Conservation (phyloP, 1,140 invertebrate genomes). For the Ctenoplectra terminalis region DNA sequence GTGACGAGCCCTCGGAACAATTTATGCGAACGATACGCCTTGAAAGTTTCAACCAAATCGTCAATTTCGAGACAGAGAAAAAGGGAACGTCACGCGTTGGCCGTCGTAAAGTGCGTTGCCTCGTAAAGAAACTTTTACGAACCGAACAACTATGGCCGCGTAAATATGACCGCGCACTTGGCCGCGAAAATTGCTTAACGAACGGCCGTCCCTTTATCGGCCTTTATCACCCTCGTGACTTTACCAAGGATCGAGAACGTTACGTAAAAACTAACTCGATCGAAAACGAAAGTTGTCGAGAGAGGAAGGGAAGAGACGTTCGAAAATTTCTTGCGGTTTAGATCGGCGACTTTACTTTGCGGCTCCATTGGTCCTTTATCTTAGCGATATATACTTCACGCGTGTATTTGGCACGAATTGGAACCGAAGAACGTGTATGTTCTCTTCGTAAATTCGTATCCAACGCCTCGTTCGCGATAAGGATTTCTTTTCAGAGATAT, state of each 20-base stretch:
- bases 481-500: not conserved
- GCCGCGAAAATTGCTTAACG: constrained; percentile 59
- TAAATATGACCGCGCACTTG: constrained; percentile 63
- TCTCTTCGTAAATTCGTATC: not conserved
- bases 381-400: not conserved
- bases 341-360: not conserved
- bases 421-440: not conserved
- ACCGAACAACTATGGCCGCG: constrained; percentile 62
- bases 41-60: not conserved
- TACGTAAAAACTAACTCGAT: not conserved
- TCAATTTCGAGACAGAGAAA: not conserved
- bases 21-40: constrained; percentile 9
- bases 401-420: not conserved
- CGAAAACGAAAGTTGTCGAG: not conserved
- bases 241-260: not conserved
- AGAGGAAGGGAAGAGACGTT: not conserved
- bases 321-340: not conserved
- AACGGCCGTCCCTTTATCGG: constrained; percentile 32
- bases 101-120: constrained; percentile 26
- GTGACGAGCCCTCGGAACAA: not conserved
- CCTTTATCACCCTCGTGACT: constrained; percentile 27
- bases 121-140: constrained; percentile 69
- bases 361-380: constrained; percentile 6
- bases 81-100: not conserved
- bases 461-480: not conserved